These are phyloP conservation scores for Zoanthus solanderi DNA, from an alignment of 92 coral and sea anemone species.

Conservation along the genomic window DNA sequence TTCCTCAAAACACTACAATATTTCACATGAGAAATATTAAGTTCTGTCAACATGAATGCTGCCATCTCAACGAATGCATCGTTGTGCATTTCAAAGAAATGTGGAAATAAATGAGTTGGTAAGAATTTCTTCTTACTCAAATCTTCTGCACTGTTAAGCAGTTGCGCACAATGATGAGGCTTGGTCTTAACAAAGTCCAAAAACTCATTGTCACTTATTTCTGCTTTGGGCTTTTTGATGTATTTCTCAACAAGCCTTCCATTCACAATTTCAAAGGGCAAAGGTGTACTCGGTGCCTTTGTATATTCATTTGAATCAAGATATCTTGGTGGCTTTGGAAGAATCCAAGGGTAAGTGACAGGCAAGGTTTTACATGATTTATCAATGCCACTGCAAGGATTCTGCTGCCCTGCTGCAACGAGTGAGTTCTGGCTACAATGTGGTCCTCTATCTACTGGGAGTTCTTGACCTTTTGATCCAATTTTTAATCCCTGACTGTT, in stretches of 20 bases:
- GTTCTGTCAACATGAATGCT: not conserved
- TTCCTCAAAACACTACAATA: constrained; percentile 24
- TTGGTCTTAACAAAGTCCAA: constrained; percentile 34
- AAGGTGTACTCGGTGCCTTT: constrained; percentile 24
- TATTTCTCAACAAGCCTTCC: constrained; percentile 18
- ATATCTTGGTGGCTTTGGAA: constrained; percentile 22
- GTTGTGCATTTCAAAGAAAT: constrained; percentile 15
- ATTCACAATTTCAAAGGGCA: constrained; percentile 38
- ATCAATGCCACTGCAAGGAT: not conserved
- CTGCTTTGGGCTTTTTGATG: constrained; percentile 22
- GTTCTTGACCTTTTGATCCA: no score
- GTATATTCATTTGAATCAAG: not conserved
- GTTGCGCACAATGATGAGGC: constrained; percentile 18
- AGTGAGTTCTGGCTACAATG: no score
- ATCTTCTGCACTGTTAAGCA: constrained; percentile 35
- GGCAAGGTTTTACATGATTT: not conserved
- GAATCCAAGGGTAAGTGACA: constrained; percentile 30
- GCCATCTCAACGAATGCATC: constrained; percentile 9
- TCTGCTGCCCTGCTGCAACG: no score
- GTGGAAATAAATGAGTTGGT: constrained; percentile 35
- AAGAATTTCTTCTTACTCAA: constrained; percentile 32
- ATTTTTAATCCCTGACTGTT: no score
- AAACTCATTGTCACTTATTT: constrained; percentile 13
- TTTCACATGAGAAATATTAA: constrained; percentile 16
- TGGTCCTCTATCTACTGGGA: no score